Percentiles rank a stretch among this genome's conserved stretches.
These are phyloP conservation scores for Cerastoderma edule DNA, from an alignment of 2,888 invertebrate species.

Conservation along the genomic window DNA sequence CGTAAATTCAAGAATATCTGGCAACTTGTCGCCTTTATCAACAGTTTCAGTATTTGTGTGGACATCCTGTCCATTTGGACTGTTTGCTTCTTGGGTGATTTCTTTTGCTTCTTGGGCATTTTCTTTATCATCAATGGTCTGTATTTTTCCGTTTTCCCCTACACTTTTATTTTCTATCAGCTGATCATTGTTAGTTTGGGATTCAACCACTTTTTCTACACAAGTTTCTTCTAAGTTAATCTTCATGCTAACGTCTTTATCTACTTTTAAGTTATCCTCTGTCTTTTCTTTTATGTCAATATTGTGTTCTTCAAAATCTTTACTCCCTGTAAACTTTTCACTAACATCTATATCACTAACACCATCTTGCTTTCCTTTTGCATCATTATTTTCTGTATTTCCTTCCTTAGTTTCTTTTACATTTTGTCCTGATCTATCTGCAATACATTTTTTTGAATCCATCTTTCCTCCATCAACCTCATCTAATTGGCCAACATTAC, in stretches of 20 bases:
- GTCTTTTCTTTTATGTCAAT: neutral
- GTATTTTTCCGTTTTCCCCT: neutral
- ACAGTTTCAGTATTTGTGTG: neutral
- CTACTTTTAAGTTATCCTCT: neutral
- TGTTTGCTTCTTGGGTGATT: too few relatives aligned
- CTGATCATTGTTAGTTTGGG: neutral
- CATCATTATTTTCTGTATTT: neutral
- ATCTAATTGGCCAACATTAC: neutral
- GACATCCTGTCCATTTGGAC: too few relatives aligned
- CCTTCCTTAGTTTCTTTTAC: neutral
- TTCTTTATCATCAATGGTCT: too few relatives aligned
- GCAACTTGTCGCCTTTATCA: constrained; percentile 18
- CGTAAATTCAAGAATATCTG: constrained; percentile 45
- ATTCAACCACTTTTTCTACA: too few relatives aligned
- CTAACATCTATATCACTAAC: neutral
- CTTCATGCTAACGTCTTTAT: too few relatives aligned
- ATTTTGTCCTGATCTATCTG: too few relatives aligned
- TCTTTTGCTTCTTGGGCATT: too few relatives aligned
- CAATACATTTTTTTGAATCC: neutral
- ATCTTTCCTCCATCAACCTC: constrained; percentile 33
- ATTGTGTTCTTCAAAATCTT: neutral
- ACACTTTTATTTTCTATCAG: neutral
- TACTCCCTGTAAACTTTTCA: neutral
- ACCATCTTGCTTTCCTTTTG: neutral
- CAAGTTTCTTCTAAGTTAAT: too few relatives aligned